Evolutionary conservation across 1,140 invertebrate species (phyloP).

Genomic region (Armadillidium nasatum): DNA sequence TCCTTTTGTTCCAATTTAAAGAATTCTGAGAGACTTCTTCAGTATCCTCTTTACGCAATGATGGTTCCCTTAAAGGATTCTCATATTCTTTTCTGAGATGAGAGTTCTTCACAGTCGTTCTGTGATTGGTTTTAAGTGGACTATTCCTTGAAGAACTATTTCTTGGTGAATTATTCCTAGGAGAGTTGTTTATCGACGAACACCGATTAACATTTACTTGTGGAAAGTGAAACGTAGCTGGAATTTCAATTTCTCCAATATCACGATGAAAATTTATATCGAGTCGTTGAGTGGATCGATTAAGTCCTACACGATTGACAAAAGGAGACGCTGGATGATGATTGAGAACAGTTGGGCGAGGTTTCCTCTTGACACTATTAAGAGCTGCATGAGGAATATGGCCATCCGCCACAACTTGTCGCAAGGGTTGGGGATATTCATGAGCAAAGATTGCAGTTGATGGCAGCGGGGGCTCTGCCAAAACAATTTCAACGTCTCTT

Average conservation of each 20-base stretch:
- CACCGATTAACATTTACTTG: not conserved
- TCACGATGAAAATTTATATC: not conserved
- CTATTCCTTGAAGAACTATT: not conserved
- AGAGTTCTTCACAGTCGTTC: not conserved
- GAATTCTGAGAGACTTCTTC: not conserved
- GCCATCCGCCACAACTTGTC: not conserved
- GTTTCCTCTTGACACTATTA: not conserved
- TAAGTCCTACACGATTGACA: not conserved
- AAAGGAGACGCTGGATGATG: not conserved
- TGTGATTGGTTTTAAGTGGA: not conserved
- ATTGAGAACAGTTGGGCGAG: not conserved
- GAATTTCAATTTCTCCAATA: not conserved
- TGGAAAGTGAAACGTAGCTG: not conserved
- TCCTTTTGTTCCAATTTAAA: not conserved
- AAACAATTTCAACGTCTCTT: not conserved
- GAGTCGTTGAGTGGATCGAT: not conserved
- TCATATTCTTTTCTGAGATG: not conserved
- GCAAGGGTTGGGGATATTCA: constrained; percentile 4
- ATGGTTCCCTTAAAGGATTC: not conserved
- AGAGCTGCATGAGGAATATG: not conserved
- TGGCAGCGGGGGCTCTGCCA: not conserved
- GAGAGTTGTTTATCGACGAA: not conserved
- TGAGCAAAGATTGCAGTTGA: not conserved
- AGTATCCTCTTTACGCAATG: not conserved
- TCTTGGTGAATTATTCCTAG: not conserved